Evolutionary conservation across 2,888 invertebrate genomes (phyloP), one percentile per base, ranked within the genome.

Genomic region (Xylophagus ater): DNA sequence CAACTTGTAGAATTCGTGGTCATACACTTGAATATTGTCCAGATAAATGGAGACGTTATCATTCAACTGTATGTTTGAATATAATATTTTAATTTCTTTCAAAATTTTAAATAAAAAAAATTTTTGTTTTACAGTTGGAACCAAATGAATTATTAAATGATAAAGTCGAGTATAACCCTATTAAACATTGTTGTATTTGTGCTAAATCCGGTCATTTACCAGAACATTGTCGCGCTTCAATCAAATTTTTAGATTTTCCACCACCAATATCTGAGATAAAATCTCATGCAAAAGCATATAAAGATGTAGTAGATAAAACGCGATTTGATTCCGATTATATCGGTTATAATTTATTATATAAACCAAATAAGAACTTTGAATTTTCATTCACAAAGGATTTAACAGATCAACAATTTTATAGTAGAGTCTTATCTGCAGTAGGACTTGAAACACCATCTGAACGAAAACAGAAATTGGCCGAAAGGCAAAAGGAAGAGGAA

Each of bases 41-140:
- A 1, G 82, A 83, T 60, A 61, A 75, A 28, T 83, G 83, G 83
- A 71, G 83, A 34, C 69, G 81, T 40, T 83, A 81, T 61, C 80
- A 81, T 56, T 71, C 75, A 47, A 82, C 81, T 44, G 81, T 76
- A 66, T 66, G 58, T 57, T 30, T n/a, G n/a, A n/a, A n/a, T n/a
- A n/a, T n/a, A 18, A 43, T 9, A 31, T 17, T 38, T 20, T 17
- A 30, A 23, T 17, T 23, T 32, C 34, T 2, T 14, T 37, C 28
- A 21, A 4, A 13, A 25, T 26, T 34, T 4, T 13, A 4, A 40
- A 25, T 20, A 31, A 24, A 30, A 24, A 13, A 4, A 30, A 15
- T 24, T 26, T 10, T 32, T 3, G 31, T 18, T 37, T 53, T 50
- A 32, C 59, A 74, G 75, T 66, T 67, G 26, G 66, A 68, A 42